These are phyloP conservation scores for Helicoverpa armigera DNA, from an alignment of 1,140 invertebrate genomes.

Conservation along the genomic window DNA sequence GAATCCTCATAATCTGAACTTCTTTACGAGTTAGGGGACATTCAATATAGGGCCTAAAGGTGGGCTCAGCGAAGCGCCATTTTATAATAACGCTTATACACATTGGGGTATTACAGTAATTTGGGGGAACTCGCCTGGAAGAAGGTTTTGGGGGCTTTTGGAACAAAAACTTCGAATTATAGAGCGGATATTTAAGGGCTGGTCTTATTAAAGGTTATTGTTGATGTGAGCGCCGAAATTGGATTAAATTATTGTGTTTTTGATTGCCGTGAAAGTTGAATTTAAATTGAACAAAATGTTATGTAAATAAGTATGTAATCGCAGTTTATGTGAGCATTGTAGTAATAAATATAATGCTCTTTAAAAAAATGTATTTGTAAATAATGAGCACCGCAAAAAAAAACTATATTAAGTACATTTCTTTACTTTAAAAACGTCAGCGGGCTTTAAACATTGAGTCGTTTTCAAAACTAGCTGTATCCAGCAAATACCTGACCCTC, in stretches of 20 bases:
- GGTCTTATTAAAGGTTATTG: conserved; percentile 37
- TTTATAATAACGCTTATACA: conserved; percentile 47
- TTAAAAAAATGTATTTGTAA: neutral
- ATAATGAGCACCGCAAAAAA: too few species aligned
- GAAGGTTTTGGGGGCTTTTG: conserved; percentile 6
- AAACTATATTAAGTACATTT: too few species aligned
- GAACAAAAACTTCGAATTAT: conserved; percentile 44
- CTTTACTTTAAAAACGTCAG: too few species aligned
- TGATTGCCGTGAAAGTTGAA: conserved; percentile 1
- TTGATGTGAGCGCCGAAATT: conserved; percentile 7
- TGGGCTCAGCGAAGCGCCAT: conserved; percentile 23
- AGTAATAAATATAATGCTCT: too few species aligned
- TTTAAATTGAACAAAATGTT: neutral
- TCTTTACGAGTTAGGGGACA: conserved; percentile 47
- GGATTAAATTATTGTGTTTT: conserved; percentile 32
- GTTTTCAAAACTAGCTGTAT: too few species aligned
- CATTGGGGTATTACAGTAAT: conserved; percentile 48
- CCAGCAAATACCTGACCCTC: neutral
- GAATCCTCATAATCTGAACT: conserved; percentile 40
- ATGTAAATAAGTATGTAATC: neutral
- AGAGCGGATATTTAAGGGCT: conserved; percentile 37
- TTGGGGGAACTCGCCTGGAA: conserved; percentile 45
- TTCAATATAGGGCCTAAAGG: conserved; percentile 45
- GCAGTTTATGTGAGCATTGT: too few species aligned
- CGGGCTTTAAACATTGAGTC: too few species aligned